Evolutionary conservation across 2,113 vertebrate species (phyloP).

Genomic region (Candoia aspera): DNA sequence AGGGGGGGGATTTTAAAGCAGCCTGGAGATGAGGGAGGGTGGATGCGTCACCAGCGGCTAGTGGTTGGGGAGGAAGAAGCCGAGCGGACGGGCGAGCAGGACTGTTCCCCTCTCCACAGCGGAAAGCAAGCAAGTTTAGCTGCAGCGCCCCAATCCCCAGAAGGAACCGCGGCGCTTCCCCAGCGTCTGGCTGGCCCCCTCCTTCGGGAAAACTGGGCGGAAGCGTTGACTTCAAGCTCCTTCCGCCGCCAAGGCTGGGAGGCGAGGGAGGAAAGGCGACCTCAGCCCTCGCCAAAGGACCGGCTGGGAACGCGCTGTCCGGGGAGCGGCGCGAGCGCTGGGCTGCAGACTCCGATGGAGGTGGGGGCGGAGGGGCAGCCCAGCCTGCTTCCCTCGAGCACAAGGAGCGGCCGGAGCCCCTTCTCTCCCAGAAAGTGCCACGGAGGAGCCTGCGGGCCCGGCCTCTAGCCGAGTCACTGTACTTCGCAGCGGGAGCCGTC

Average conservation of each 20-base stretch:
- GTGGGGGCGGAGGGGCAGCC: not conserved
- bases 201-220: slow-evolving; percentile 82
- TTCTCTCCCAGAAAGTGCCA: not conserved
- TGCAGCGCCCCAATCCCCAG: slow-evolving; percentile 48
- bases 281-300: not conserved
- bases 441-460: not conserved
- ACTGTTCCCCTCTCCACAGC: not conserved
- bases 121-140: slow-evolving; percentile 46
- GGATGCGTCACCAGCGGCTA: not conserved
- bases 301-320: not conserved
- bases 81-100: not conserved
- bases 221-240: slow-evolving; percentile 81
- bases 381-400: not conserved
- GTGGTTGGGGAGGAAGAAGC: not conserved
- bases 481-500: not conserved
- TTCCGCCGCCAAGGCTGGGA: slow-evolving; percentile 66
- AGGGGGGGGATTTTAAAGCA: not conserved
- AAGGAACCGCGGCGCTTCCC: not conserved
- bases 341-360: not conserved
- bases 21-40: not conserved
- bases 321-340: not conserved
- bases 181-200: slow-evolving; percentile 19
- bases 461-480: not conserved
- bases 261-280: slow-evolving; percentile 26
- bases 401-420: not conserved